Conservation (phyloP, 2,797 vertebrate species). For the Pipistrellus nathusii region DNA sequence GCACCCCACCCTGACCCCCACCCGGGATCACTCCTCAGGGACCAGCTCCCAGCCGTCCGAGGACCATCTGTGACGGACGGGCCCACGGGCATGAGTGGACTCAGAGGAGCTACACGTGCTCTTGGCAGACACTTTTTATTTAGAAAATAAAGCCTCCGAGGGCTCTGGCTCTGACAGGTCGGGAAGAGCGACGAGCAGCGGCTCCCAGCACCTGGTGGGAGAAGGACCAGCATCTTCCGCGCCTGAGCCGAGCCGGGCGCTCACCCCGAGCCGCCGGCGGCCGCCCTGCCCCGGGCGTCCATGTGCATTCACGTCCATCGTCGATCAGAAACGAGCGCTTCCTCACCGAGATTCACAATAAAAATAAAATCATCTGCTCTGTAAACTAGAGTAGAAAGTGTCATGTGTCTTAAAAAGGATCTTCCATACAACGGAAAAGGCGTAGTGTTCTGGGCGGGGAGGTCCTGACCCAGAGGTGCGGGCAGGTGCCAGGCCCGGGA, state of each 20-base stretch:
- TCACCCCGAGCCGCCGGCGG: too few relatives aligned
- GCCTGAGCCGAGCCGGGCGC: too few relatives aligned
- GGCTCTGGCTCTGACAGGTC: neutral
- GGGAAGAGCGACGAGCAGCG: neutral
- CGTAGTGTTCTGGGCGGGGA: conserved; percentile 70
- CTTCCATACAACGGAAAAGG: conserved; percentile 88
- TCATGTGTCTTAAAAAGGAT: conserved; percentile 79
- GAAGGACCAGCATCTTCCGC: accelerated
- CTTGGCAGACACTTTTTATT: conserved; percentile 66
- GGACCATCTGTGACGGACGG: accelerated
- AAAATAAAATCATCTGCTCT: conserved; percentile 86
- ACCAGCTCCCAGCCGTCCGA: neutral
- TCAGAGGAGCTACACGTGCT: accelerated
- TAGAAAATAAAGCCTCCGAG: neutral
- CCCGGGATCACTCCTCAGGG: accelerated
- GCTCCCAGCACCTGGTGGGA: neutral
- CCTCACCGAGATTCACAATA: conserved; percentile 84
- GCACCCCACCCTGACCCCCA: neutral
- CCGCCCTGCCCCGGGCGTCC: neutral
- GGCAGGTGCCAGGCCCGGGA: conserved; percentile 51
- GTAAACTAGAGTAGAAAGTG: conserved; percentile 83
- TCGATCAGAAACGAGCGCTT: conserved; percentile 76
- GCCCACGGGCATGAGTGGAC: too few relatives aligned
- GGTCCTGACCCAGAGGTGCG: neutral
- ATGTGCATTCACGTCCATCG: conserved; percentile 62